Conservation (phyloP, 2,888 invertebrate species). For the Campoplex capitator region DNA sequence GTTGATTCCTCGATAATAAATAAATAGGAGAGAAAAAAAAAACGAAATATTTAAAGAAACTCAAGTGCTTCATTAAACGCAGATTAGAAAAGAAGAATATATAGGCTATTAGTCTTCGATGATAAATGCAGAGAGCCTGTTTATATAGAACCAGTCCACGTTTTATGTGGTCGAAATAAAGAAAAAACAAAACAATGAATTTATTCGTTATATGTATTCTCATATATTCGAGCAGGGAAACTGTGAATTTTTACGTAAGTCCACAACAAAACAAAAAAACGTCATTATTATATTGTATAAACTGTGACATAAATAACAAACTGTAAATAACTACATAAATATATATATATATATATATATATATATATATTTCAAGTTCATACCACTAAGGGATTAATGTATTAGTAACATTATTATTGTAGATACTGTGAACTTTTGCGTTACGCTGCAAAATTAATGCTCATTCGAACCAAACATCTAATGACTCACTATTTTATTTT, state of each 20-base stretch:
- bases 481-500: constrained; percentile 1
- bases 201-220: constrained; percentile 23
- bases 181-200: constrained; percentile 25
- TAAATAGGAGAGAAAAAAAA: background rate
- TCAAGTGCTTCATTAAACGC: constrained; percentile 61
- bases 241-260: constrained; percentile 64
- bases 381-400: constrained; percentile 54
- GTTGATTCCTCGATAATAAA: constrained; percentile 47
- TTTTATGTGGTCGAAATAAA: constrained; percentile 27
- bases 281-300: constrained; percentile 69
- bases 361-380: constrained; percentile 51
- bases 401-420: constrained; percentile 53
- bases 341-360: constrained; percentile 45
- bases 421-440: constrained; percentile 26
- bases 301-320: constrained; percentile 67
- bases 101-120: constrained; percentile 54
- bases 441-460: constrained; percentile 24
- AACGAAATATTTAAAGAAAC: constrained; percentile 35
- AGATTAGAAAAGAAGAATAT: constrained; percentile 24
- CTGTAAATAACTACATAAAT: constrained; percentile 70
- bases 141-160: constrained; percentile 19
- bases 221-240: constrained; percentile 52
- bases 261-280: constrained; percentile 40
- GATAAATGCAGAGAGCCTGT: constrained; percentile 38
- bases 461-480: background rate